phyloP scores from a whole-genome alignment of 2,113 vertebrate species.

The Herpetotheres cachinnans region DNA sequence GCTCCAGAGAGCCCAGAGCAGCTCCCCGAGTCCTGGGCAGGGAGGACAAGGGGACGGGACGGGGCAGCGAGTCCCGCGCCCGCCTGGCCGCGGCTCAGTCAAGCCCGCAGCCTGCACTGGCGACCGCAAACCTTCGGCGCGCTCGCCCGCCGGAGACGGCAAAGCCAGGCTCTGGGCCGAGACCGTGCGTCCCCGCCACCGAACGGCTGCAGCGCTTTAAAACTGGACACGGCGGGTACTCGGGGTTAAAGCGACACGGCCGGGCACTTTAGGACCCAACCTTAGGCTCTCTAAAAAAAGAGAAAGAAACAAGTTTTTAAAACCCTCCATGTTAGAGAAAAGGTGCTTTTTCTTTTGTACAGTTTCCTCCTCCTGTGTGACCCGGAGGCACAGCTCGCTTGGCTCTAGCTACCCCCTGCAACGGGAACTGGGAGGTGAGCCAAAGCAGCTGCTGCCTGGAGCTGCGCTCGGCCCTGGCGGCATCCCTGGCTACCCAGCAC shows the following conservation, averaged over 20 bases:
- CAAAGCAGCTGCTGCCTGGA: background rate
- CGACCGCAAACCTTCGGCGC: constrained; percentile 35
- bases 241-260: constrained; percentile 36
- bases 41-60: background rate
- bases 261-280: constrained; percentile 51
- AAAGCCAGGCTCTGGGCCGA: constrained; percentile 34
- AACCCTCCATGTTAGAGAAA: constrained; percentile 6
- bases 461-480: background rate
- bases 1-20: background rate
- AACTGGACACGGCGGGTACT: constrained; percentile 22
- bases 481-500: constrained; percentile 12
- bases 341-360: background rate
- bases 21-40: background rate
- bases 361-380: background rate
- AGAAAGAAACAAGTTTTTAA: constrained; percentile 70
- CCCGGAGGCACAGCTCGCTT: background rate
- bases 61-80: background rate
- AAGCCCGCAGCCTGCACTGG: background rate
- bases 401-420: background rate
- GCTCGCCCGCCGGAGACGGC: background rate
- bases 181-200: constrained; percentile 35
- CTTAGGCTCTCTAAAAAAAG: constrained; percentile 72
- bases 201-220: constrained; percentile 41
- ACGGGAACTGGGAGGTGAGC: background rate
- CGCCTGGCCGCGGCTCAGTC: background rate